Conservation (phyloP, 2,888 invertebrate species). For the Tanypteryx hageni region DNA sequence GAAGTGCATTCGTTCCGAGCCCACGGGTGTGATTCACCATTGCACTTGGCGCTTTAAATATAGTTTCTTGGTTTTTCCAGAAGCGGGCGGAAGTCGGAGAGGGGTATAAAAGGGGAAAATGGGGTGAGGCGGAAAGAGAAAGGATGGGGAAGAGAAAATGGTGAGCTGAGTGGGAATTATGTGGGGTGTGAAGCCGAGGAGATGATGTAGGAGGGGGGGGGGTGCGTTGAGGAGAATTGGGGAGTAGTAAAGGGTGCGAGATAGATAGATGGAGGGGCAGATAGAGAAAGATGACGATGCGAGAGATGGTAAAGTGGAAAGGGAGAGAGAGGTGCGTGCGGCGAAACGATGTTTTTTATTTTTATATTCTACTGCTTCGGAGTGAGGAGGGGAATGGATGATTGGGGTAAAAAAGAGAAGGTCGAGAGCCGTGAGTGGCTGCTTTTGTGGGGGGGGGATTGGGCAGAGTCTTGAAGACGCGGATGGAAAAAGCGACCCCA, state of each 20-base stretch:
- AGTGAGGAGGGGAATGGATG: not conserved
- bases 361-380: not conserved
- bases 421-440: not conserved
- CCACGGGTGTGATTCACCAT: conserved; percentile 20
- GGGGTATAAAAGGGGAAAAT: not conserved
- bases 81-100: not conserved
- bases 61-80: conserved; percentile 44
- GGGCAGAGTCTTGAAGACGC: too few species aligned
- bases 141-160: not conserved
- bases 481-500: too few species aligned
- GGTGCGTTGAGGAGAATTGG: not conserved
- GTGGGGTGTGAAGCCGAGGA: conserved; percentile 8
- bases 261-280: not conserved
- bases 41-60: conserved; percentile 44
- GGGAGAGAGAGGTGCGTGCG: not conserved
- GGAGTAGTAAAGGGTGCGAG: not conserved
- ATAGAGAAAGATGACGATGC: not conserved
- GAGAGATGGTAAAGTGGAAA: not conserved
- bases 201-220: not conserved
- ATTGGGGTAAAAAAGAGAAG: too few species aligned
- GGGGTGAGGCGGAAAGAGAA: not conserved
- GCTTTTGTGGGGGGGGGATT: not conserved
- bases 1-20: conserved; percentile 41
- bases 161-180: not conserved
- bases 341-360: not conserved